Base-by-base conservation (phyloP, 2,113 vertebrate species). In the Zonotrichia leucophrys region DNA sequence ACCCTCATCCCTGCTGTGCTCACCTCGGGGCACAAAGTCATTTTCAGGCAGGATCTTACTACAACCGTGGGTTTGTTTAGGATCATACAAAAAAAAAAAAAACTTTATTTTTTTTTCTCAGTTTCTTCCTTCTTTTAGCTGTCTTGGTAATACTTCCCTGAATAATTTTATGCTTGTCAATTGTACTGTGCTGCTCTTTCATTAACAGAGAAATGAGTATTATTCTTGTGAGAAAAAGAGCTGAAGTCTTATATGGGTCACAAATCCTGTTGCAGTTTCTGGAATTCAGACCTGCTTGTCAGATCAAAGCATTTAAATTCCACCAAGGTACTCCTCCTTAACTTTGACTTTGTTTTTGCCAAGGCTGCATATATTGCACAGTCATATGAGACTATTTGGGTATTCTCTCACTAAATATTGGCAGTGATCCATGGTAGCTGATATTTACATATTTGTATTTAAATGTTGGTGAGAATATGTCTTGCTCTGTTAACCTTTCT, bases 281-380 rank as follows among this genome's bases (percentile, higher is more conserved):
- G 30, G 35, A 66, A 68, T 91, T 94, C 58, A 90, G 25, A 64
- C 52, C 66, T 79, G 10, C 22, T 82, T 89, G 80, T 91, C 69
- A 95, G 77, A 92, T 89, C 67, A 91, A 85, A 95, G 84, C 58
- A 35, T 60, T 91, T 82, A 39, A 73, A 83, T 94, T 95, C 52
- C 28, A 21, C 49, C 81, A 66, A 53, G 42, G 58, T 87, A 20
- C 49, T 89, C 35, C 37, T 87, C 62, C 49, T 67, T 64, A 73
- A 30, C 80, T 92, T 5, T 31, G 50, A 33, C 58, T 87, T 70
- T 55, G 21, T 15, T 95, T 94, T 81, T 78, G 28, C 44, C 53
- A 82, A 75, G 87, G 39, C 67, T 89, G 77, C 24, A 13, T 70
- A 30, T 75, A 13, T 12, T n/a, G 7, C 49, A 7, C 5, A 46